Percentiles rank a stretch among this genome's conserved stretches.
Conservation (phyloP, 2,888 invertebrate species). For the Scaptomyza parva region DNA sequence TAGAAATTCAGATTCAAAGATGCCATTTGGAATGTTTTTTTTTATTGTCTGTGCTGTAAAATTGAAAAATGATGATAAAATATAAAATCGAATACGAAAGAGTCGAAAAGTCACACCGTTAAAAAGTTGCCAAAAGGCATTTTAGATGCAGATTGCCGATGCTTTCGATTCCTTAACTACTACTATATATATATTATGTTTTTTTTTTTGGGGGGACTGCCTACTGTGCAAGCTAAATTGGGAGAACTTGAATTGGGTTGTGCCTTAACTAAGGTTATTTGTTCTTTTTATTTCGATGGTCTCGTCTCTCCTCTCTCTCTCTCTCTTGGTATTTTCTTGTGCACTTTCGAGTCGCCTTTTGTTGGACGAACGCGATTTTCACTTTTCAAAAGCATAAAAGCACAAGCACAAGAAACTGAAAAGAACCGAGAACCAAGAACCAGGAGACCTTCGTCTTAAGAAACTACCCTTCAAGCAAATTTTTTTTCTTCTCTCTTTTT, state of each 20-base stretch:
- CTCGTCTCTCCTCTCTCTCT: too few relatives aligned
- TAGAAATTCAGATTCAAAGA: constrained; percentile 18
- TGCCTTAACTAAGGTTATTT: constrained; percentile 29
- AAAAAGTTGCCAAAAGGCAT: constrained; percentile 58
- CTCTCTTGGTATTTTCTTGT: constrained; percentile 60
- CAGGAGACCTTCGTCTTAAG: constrained; percentile 72
- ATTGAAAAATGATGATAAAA: constrained; percentile 82
- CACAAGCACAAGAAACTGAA: constrained; percentile 1
- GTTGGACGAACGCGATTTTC: constrained; percentile 69
- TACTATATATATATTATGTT: constrained; percentile 7
- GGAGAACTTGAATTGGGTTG: constrained; percentile 24
- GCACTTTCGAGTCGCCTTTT: constrained; percentile 61
- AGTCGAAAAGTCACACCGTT: constrained; percentile 44
- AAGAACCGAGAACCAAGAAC: constrained; percentile 28
- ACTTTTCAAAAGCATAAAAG: constrained; percentile 66
- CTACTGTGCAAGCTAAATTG: constrained; percentile 68
- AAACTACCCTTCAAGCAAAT: constrained; percentile 73
- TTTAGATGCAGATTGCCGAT: constrained; percentile 2
- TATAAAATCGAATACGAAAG: constrained; percentile 56
- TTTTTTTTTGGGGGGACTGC: constrained; percentile 62
- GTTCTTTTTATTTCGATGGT: constrained; percentile 42
- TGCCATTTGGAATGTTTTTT: constrained; percentile 39
- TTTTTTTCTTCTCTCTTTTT: constrained; percentile 39
- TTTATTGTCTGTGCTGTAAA: constrained; percentile 81
- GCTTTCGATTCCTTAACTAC: constrained; percentile 1